These are phyloP conservation scores for Lysandra bellargus DNA, from an alignment of 2,888 invertebrate genomes.

Conservation along the genomic window DNA sequence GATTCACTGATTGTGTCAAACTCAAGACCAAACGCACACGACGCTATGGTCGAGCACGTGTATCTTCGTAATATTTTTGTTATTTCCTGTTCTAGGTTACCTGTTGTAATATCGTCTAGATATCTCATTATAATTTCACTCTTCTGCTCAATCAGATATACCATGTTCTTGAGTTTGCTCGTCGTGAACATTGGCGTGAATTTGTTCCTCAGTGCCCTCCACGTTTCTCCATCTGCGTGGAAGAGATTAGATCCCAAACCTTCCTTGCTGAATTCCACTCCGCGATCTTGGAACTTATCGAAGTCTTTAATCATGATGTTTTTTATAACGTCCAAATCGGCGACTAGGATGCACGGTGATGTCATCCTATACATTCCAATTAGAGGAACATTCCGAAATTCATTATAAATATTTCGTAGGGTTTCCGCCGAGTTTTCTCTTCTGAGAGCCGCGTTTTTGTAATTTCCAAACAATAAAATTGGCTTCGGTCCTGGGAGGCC, in stretches of 20 bases:
- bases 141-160: constrained; percentile 1
- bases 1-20: constrained; percentile 22
- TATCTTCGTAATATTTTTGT: neutral
- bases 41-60: constrained; percentile 19
- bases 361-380: constrained; percentile 58
- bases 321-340: constrained; percentile 51
- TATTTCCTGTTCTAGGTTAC: neutral
- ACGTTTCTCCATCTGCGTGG: constrained; percentile 54
- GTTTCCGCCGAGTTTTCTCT: constrained; percentile 41
- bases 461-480: constrained; percentile 51
- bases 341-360: constrained; percentile 51
- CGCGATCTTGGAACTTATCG: constrained; percentile 53
- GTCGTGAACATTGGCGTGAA: constrained; percentile 32
- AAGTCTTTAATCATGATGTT: constrained; percentile 33
- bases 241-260: constrained; percentile 57
- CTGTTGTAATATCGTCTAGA: neutral
- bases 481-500: constrained; percentile 52
- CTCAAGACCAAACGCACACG: constrained; percentile 30
- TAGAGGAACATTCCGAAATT: constrained; percentile 55
- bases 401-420: constrained; percentile 49
- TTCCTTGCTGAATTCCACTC: constrained; percentile 52
- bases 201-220: constrained; percentile 51
- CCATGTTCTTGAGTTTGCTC: constrained; percentile 37
- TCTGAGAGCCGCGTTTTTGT: constrained; percentile 47
- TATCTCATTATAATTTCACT: neutral